Evolutionary conservation across 53 echinoderm and acorn worm species (phyloP).

Genomic region (Holothuria scabra): DNA sequence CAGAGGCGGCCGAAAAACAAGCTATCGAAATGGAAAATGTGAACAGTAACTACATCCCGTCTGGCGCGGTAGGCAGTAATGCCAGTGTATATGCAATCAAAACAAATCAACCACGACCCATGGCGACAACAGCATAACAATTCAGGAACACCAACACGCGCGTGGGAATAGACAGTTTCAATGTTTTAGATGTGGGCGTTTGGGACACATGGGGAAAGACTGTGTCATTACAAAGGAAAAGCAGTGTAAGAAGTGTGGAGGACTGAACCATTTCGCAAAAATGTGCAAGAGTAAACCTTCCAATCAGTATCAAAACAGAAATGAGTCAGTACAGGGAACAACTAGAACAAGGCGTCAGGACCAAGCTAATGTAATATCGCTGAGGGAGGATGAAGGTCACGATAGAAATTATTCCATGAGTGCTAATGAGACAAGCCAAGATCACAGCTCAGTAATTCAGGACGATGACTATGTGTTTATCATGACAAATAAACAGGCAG

Average conservation of each 20-base stretch:
- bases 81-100: too few species aligned
- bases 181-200: not conserved
- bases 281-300: not conserved
- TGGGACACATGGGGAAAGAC: not conserved
- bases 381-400: slow-evolving; percentile 11
- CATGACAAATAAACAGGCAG: too few species aligned
- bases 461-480: too few species aligned
- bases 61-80: too few species aligned
- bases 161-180: not conserved
- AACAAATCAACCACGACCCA: too few species aligned
- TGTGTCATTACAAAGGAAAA: slow-evolving; percentile 14
- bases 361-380: not conserved
- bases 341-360: not conserved
- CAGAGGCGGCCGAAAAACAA: too few species aligned
- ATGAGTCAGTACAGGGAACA: not conserved
- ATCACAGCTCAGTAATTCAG: too few species aligned
- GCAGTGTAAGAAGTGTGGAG: not conserved
- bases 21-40: too few species aligned
- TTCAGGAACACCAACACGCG: too few species aligned
- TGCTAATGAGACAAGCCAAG: not conserved
- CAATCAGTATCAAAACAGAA: slow-evolving; percentile 2
- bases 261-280: not conserved
- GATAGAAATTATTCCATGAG: not conserved
- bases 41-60: too few species aligned
- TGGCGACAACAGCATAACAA: too few species aligned